Base-by-base conservation (phyloP, 2,797 vertebrate species). In the Pelodytes ibericus region DNA sequence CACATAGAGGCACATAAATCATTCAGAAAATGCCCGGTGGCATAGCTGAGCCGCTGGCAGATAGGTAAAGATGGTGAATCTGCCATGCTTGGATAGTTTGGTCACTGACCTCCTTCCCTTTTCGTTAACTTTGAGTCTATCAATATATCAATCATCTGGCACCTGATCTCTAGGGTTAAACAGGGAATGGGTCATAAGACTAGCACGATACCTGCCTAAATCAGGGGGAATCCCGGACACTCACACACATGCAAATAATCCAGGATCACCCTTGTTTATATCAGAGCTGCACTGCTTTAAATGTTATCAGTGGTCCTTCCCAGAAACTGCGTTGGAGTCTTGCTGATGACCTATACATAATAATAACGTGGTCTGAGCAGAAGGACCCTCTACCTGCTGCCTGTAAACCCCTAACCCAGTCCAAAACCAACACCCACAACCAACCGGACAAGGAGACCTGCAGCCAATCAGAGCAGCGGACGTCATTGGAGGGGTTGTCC, bases 1-100 rank as follows among this genome's bases (percentile, higher is more conserved):
- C 96, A 98, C 90, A 98, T 95, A 2, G 95, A 95, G 0, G 96
- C 95, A 57, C 96, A 97, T 61, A 98, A 82, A 80, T 98, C 96
- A 81, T 98, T 98, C 0, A 97, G 91, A 78, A 96, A 94, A 83
- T 98, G 96, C 11, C 96, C 96, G 63, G 87, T 89, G 0, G 96
- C 91, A 36, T 94, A 98, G 86, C 94, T 90, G 58, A 97, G 77
- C 30, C 86, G 90, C 39, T 81, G 65, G 24, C 53, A 47, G 3
- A 81, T 25, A 0, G 90, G 53, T 65, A 96, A 83, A 3, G 83
- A 74, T 16, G 68, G 58, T 18, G 69, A 9, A 51, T 90, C 82
- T 39, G 86, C 70, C 91, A 91, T 93, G 0, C 22, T 64, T 75
- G 15, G 49, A 56, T 15, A 11, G 13, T 13, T 44, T 44, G 10